Percentiles rank a stretch among this genome's conserved stretches.
These are phyloP conservation scores for Ictidomys tridecemlineatus DNA, from an alignment of 2,113 vertebrate species.

Conservation along the genomic window DNA sequence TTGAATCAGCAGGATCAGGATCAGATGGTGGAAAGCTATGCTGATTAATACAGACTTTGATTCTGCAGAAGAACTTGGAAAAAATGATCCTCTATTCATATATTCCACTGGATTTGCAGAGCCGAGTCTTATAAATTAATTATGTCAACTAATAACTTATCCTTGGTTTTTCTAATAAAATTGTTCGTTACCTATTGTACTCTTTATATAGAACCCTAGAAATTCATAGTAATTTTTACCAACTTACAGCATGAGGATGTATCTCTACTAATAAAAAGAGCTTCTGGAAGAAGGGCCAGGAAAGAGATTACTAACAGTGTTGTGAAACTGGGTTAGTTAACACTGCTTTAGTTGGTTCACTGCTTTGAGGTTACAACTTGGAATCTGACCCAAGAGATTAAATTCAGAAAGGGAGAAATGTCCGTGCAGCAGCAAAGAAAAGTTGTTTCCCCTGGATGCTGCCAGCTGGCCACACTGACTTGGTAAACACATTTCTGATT, in stretches of 20 bases:
- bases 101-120: not conserved
- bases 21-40: not conserved
- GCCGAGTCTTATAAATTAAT: slow-evolving; percentile 18
- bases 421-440: slow-evolving; percentile 26
- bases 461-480: slow-evolving; percentile 2
- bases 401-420: slow-evolving; percentile 43
- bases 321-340: not conserved
- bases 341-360: not conserved
- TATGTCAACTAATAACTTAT: not conserved
- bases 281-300: not conserved
- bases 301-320: not conserved
- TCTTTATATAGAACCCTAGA: slow-evolving; percentile 14
- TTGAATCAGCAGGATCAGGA: not conserved
- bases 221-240: slow-evolving; percentile 15
- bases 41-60: not conserved
- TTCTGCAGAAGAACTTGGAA: slow-evolving; percentile 41
- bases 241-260: not conserved
- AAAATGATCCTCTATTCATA: not conserved
- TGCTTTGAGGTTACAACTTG: slow-evolving; percentile 61
- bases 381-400: slow-evolving; percentile 55
- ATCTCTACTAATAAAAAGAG: slow-evolving; percentile 36
- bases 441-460: not conserved
- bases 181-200: not conserved
- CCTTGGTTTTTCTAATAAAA: slow-evolving; percentile 45
- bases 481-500: slow-evolving; percentile 56